Base-by-base conservation (phyloP, 2,888 invertebrate species). In the Standfussiana lucernea region DNA sequence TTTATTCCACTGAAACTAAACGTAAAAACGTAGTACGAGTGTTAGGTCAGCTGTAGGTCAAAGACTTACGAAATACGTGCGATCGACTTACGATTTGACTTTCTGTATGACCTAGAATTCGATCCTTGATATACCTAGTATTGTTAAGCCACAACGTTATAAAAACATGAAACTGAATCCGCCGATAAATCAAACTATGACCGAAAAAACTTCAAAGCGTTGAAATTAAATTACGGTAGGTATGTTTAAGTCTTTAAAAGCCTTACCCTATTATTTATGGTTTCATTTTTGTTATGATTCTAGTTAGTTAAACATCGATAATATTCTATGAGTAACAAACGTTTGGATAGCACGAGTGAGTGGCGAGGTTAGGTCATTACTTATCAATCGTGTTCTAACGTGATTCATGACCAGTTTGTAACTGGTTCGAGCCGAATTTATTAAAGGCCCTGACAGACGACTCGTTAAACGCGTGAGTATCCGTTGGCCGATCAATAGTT, bases 291-390 rank as follows among this genome's bases (percentile, higher is more conserved):
- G 61, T 79, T 76, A 77, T 77, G 65, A 85, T 72, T 80, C 59
- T 32, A 75, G 77, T 75, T 32, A 75, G 77, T 75, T 72, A 77
- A 82, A 85, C 78, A 59, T 74, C 24, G 78, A 79, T 83, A 83
- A 50, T 62, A 82, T 80, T 79, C 68, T 73, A 70, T 80, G 75
- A 77, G 78, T 76, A 75, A 86, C 75, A 66, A 78, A 84, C 71
- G 76, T 73, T 85, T 83, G 53, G 67, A 72, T 72, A 82, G 82
- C 85, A 89, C 85, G 86, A 86, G 84, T 66, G 76, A 72, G 76
- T 86, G 82, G 80, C 76, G 72, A 77, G 83, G 89, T 83, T 82
- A 86, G 88, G 90, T 89, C 87, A 88, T 83, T 87, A 83, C 72
- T 77, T 88, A 89, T 86, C 82, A 77, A 77, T 73, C 70, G 68